A percentile compares a stretch with the other conserved stretches of the same genome.
These are phyloP conservation scores for Sclerodermus sp. DNA, from an alignment of 2,888 invertebrate species.

Conservation along the genomic window DNA sequence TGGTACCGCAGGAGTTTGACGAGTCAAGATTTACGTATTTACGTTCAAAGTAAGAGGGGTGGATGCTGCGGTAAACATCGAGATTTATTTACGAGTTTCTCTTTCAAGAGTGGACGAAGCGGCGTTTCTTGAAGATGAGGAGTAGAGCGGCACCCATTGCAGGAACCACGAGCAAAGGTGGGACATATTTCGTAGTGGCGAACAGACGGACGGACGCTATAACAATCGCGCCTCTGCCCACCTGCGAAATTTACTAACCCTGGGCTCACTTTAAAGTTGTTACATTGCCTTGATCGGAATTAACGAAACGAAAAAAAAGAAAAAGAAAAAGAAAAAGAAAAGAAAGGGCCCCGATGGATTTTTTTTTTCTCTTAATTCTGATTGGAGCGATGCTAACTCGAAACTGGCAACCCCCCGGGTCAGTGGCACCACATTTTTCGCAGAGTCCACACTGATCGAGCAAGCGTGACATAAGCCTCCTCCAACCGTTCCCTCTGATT, in stretches of 20 bases:
- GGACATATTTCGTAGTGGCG: too few species aligned
- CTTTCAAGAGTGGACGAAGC: constrained; percentile 15
- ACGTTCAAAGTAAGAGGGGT: constrained; percentile 15
- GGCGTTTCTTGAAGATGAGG: constrained; percentile 10
- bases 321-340: too few species aligned
- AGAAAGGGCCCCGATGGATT: too few species aligned
- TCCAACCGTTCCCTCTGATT: constrained; percentile 29
- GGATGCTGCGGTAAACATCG: constrained; percentile 28
- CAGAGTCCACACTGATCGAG: constrained; percentile 1
- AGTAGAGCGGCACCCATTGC: background rate
- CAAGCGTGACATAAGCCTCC: too few species aligned
- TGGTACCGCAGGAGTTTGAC: constrained; percentile 6
- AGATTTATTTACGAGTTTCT: constrained; percentile 32
- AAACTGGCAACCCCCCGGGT: too few species aligned
- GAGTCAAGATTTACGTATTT: constrained; percentile 32
- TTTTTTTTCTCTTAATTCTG: too few species aligned
- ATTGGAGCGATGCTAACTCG: too few species aligned
- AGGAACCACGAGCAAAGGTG: too few species aligned
- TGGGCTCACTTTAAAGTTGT: constrained; percentile 3
- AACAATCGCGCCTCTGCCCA: constrained; percentile 22
- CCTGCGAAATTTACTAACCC: constrained; percentile 41
- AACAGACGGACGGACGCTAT: background rate
- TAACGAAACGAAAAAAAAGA: too few species aligned
- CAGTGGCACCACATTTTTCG: constrained; percentile 36
- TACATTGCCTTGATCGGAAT: too few species aligned